Evolutionary conservation across 1,140 invertebrate genomes (phyloP).

Genomic region (Samia ricini): DNA sequence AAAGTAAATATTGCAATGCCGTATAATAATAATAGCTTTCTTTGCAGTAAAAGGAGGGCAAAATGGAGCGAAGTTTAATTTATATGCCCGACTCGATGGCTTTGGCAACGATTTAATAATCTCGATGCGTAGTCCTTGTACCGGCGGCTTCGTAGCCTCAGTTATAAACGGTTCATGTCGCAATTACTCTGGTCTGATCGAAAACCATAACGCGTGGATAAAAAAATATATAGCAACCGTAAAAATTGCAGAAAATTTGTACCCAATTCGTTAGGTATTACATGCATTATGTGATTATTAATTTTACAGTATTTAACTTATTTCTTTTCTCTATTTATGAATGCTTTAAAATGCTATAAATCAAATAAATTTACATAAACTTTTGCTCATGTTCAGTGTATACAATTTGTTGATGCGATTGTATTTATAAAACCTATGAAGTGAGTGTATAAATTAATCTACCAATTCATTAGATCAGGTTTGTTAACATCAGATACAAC

Average conservation of each 20-base stretch:
- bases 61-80: constrained; percentile 42
- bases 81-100: constrained; percentile 40
- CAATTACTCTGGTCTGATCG: constrained; percentile 12
- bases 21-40: neutral
- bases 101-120: constrained; percentile 36
- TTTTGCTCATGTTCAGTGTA: too few relatives aligned
- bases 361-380: too few relatives aligned
- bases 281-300: neutral
- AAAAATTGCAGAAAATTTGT: neutral
- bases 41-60: constrained; percentile 41
- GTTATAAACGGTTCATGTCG: constrained; percentile 20
- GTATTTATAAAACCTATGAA: too few relatives aligned
- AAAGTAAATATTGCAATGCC: too few relatives aligned
- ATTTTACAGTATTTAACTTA: too few relatives aligned
- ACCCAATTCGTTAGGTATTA: neutral
- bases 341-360: too few relatives aligned
- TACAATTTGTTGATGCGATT: too few relatives aligned
- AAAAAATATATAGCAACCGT: neutral
- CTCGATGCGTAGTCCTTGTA: constrained; percentile 25
- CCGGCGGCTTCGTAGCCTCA: constrained; percentile 10
- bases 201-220: neutral
- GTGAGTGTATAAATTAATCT: too few relatives aligned
- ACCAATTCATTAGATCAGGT: too few relatives aligned
- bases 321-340: too few relatives aligned
- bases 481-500: too few relatives aligned